These are phyloP conservation scores for Periophthalmodon schlosseri DNA, from an alignment of 2,113 vertebrate genomes.

Conservation along the genomic window DNA sequence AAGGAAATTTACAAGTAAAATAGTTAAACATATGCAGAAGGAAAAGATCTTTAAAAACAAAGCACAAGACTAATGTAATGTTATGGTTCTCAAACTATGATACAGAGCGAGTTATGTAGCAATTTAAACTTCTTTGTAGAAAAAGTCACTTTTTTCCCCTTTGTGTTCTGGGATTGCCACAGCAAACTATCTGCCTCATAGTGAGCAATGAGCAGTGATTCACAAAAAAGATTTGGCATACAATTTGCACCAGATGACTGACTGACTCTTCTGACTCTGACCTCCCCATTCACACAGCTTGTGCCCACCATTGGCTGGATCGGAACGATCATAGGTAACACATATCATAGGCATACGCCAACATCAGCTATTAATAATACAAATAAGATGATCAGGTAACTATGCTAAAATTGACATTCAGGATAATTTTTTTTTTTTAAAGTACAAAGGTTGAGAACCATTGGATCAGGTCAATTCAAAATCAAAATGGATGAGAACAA, in stretches of 20 bases:
- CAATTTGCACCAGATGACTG: too few relatives aligned
- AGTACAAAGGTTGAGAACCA: background rate
- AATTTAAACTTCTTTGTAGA: too few relatives aligned
- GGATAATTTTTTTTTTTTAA: too few relatives aligned
- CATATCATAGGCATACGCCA: background rate
- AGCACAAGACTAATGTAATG: slow-evolving; percentile 12
- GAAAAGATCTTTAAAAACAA: background rate
- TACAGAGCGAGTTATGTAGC: background rate
- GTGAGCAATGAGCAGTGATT: too few relatives aligned
- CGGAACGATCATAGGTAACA: background rate
- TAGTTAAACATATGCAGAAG: background rate
- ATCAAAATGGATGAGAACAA: background rate
- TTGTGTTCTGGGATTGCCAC: too few relatives aligned
- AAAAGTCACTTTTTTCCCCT: too few relatives aligned
- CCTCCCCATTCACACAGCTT: background rate
- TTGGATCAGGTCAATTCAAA: background rate
- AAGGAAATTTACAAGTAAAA: slow-evolving; percentile 34
- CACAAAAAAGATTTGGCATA: too few relatives aligned
- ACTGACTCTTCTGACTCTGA: too few relatives aligned
- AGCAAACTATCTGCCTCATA: too few relatives aligned
- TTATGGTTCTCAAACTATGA: background rate
- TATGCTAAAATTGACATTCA: background rate
- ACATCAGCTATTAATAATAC: background rate
- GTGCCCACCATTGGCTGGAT: background rate
- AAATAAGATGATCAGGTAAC: background rate